Percentiles rank a stretch among this genome's conserved stretches.
Conservation (phyloP, 92 coral and sea anemone species). For the Epizoanthus rinbou region DNA sequence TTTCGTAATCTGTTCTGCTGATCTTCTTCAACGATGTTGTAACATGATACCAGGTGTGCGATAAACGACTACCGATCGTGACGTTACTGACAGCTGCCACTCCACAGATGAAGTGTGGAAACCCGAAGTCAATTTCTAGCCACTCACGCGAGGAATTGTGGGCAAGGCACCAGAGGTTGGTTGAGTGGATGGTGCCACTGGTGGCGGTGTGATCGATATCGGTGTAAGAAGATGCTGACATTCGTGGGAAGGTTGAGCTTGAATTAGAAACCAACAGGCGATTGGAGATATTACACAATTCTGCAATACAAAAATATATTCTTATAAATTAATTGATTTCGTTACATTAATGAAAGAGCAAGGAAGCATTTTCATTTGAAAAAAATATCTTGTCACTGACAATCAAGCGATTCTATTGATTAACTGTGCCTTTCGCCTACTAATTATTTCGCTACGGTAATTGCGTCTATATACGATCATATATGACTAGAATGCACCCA, state of each 20-base stretch:
- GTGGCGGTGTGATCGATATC: background rate
- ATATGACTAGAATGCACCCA: too few species aligned
- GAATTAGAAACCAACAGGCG: background rate
- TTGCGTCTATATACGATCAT: too few species aligned
- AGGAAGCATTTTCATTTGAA: too few species aligned
- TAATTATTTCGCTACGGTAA: too few species aligned
- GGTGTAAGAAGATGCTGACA: background rate
- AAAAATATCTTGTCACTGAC: too few species aligned
- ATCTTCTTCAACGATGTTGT: background rate
- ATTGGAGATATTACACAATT: background rate
- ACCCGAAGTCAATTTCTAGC: background rate
- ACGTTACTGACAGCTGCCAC: conserved; percentile 1
- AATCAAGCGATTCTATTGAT: too few species aligned
- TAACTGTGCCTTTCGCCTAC: too few species aligned
- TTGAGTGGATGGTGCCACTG: background rate
- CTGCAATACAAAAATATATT: background rate
- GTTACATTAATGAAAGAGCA: too few species aligned
- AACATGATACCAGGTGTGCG: background rate
- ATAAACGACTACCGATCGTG: background rate
- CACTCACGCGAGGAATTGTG: conserved; percentile 13
- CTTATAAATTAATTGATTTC: too few species aligned
- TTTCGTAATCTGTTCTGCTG: background rate
- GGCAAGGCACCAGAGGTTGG: background rate
- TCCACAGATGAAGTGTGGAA: background rate
- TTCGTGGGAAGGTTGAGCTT: background rate